Base-by-base conservation (phyloP, 1,140 invertebrate genomes). In the Drosophila bipectinata region DNA sequence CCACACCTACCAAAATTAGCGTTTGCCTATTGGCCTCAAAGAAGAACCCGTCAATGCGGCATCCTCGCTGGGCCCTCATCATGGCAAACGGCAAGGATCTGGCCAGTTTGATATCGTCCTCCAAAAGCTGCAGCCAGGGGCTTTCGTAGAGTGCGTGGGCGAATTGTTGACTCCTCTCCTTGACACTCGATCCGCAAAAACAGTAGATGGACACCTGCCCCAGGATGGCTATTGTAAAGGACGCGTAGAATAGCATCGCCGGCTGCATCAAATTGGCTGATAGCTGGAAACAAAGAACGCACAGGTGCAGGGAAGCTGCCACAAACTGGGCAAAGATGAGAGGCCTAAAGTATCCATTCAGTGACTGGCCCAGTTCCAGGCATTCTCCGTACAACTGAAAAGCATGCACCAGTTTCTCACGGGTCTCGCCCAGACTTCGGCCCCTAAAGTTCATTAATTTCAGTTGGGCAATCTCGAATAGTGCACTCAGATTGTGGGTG, bases 161-260 rank as follows among this genome's bases (percentile, higher is more conserved):
- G 4, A 83, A 63, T 0, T 26, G 14, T 15, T 34, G 45, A 10
- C 71, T 67, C 48, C 75, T 48, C 34, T 47, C 18, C 5, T 72
- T 45, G 14, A 79, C 54, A 5, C 30, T 63, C 6, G 64, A 59
- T 7, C 79, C 75, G 12, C 75, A 79, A n/a, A 63, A 48, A 21
- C 79, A 83, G 47, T 83, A 83, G 12, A 79, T 69, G 49, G 63
- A 53, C 9, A 83, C 44, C 49, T 84, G 66, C 3, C 30, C 30
- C 1, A 72, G 62, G 21, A 84, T 76, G 1, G 72, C 71, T 26
- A 53, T 12, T 1, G 58, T 83, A 9, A 83, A 83, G 32, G 58
- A 64, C 14, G 44, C 60, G 15, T 71, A 75, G 39, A 83, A 83
- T 3, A 79, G 48, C 12, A 84, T 21, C 1, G 32, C 55, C 1